Conservation (phyloP, 2,888 invertebrate genomes). For the Pristionchus arcanus region DNA sequence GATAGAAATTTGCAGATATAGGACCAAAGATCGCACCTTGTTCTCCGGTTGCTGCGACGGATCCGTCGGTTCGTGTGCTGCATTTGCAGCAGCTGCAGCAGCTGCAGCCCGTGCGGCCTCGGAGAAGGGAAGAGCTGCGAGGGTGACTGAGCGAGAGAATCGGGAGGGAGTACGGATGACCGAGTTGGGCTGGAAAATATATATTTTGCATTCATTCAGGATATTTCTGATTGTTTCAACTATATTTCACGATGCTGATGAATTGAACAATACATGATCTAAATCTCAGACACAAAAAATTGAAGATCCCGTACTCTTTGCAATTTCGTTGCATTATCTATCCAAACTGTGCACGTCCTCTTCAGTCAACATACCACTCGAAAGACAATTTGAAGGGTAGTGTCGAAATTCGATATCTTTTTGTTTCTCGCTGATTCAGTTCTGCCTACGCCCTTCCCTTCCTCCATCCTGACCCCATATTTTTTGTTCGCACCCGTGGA, state of each 20-base stretch:
- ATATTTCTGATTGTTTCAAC: background rate
- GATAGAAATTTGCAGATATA: background rate
- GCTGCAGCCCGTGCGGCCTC: background rate
- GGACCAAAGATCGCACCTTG: constrained; percentile 15
- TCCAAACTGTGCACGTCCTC: background rate
- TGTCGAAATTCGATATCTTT: constrained; percentile 35
- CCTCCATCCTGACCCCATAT: background rate
- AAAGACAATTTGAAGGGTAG: background rate
- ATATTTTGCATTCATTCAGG: background rate
- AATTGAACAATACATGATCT: too few species aligned
- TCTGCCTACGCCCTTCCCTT: background rate
- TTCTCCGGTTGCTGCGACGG: background rate
- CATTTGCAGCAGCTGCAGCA: constrained; percentile 13
- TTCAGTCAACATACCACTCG: constrained; percentile 8
- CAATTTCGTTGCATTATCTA: background rate
- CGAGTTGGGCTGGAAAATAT: background rate
- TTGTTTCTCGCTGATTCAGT: background rate
- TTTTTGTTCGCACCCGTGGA: background rate
- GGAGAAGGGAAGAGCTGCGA: constrained; percentile 38
- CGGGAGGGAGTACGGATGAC: background rate
- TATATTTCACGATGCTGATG: background rate
- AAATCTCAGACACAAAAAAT: background rate
- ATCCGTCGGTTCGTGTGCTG: background rate
- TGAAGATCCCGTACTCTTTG: background rate
- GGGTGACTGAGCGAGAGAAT: constrained; percentile 35